These are phyloP conservation scores for Ceryle rudis DNA, from an alignment of 2,797 vertebrate genomes.

Conservation along the genomic window DNA sequence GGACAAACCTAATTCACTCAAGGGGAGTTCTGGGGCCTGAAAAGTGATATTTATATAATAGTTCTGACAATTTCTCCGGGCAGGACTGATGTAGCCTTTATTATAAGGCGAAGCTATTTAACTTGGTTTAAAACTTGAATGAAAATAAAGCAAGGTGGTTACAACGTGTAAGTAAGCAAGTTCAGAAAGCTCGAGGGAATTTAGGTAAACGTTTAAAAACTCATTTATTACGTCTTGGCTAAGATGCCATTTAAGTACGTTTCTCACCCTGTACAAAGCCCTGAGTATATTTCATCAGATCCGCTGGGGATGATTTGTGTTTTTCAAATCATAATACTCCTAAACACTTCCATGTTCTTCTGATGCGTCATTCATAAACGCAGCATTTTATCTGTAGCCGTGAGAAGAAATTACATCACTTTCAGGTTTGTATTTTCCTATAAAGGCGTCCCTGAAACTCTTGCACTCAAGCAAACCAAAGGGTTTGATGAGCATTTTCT, in stretches of 20 bases:
- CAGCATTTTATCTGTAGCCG: background rate
- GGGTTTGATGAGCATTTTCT: background rate
- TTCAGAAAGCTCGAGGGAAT: background rate
- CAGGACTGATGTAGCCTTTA: background rate
- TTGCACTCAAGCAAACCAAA: background rate
- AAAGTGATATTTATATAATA: background rate
- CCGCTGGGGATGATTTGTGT: background rate
- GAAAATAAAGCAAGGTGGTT: background rate
- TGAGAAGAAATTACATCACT: background rate
- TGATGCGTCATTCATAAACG: background rate
- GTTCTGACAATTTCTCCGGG: background rate
- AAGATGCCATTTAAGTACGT: rapidly evolving
- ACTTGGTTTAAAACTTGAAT: background rate
- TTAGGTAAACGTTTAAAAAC: background rate
- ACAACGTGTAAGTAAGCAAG: background rate
- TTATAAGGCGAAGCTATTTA: background rate
- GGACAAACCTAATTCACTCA: background rate
- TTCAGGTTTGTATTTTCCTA: background rate
- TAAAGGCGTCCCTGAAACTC: background rate
- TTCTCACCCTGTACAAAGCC: background rate
- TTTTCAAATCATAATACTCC: background rate
- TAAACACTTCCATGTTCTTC: background rate
- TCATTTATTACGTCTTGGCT: background rate
- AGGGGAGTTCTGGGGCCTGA: background rate
- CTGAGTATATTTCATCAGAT: background rate